These are phyloP conservation scores for Mythimna impura DNA, from an alignment of 2,888 invertebrate species.

Conservation along the genomic window DNA sequence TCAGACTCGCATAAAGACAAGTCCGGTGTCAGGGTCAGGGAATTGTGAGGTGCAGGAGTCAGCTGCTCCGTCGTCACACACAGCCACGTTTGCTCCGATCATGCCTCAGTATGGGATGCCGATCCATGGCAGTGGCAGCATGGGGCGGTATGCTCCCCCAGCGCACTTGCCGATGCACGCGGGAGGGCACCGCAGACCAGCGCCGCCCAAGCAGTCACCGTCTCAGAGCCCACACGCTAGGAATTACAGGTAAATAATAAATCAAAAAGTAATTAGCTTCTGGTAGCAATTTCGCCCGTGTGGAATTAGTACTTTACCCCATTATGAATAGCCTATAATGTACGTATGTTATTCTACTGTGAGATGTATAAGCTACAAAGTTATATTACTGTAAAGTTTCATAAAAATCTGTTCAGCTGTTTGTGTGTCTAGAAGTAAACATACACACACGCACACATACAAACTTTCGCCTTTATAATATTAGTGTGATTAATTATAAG, in stretches of 20 bases:
- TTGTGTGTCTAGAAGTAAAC: too few species aligned
- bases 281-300: too few species aligned
- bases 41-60: conserved; percentile 91
- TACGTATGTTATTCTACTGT: too few species aligned
- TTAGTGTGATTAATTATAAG: neutral
- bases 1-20: conserved; percentile 86
- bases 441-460: too few species aligned
- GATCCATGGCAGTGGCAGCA: conserved; percentile 80
- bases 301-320: too few species aligned
- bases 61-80: conserved; percentile 82
- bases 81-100: conserved; percentile 85
- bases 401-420: too few species aligned
- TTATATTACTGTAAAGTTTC: too few species aligned
- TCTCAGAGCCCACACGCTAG: conserved; percentile 89
- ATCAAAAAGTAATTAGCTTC: too few species aligned
- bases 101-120: conserved; percentile 85
- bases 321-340: too few species aligned
- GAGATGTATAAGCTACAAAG: too few species aligned
- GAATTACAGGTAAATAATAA: conserved; percentile 84
- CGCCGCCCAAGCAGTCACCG: conserved; percentile 88
- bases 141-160: conserved; percentile 89
- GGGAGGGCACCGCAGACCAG: conserved; percentile 84
- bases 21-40: conserved; percentile 85
- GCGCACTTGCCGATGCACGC: conserved; percentile 91
- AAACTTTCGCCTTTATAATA: neutral